phyloP scores from a whole-genome alignment of 2,113 vertebrate genomes.

The Ciconia boyciana region DNA sequence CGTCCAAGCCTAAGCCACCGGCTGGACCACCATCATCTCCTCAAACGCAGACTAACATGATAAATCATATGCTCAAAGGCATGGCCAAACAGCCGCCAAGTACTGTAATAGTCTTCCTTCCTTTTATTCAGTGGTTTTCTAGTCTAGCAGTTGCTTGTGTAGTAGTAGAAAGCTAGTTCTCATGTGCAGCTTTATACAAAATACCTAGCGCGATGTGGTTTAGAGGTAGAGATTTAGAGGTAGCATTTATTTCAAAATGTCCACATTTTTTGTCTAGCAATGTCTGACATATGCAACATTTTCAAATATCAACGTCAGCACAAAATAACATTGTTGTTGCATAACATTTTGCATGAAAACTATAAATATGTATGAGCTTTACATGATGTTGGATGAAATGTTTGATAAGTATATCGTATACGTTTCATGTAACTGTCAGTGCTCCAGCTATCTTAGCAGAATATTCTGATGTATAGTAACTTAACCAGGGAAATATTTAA shows the following conservation, averaged over 20 bases:
- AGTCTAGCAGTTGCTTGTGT: conserved; percentile 69
- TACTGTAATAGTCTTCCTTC: conserved; percentile 77
- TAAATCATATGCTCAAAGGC: conserved; percentile 80
- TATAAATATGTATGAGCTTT: conserved; percentile 86
- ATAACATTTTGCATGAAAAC: conserved; percentile 91
- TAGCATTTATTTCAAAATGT: conserved; percentile 79
- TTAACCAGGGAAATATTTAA: conserved; percentile 67
- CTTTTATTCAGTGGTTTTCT: conserved; percentile 67
- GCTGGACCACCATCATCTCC: conserved; percentile 75
- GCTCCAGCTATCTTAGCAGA: conserved; percentile 77
- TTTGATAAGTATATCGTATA: conserved; percentile 76
- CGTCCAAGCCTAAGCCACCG: conserved; percentile 69
- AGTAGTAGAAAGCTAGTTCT: conserved; percentile 50
- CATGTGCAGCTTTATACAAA: conserved; percentile 45
- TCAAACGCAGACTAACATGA: conserved; percentile 77
- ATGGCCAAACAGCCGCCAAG: conserved; percentile 80
- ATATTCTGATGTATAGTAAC: conserved; percentile 66
- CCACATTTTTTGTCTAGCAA: conserved; percentile 85
- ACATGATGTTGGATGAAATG: conserved; percentile 77
- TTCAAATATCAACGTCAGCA: conserved; percentile 86
- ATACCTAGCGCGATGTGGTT: conserved; percentile 54
- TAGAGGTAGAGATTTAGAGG: conserved; percentile 70
- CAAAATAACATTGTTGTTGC: conserved; percentile 84
- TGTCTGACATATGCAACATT: conserved; percentile 88
- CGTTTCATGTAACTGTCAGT: conserved; percentile 76